Conservation (phyloP, 2,797 vertebrate species). For the Rhinoraja longicauda region DNA sequence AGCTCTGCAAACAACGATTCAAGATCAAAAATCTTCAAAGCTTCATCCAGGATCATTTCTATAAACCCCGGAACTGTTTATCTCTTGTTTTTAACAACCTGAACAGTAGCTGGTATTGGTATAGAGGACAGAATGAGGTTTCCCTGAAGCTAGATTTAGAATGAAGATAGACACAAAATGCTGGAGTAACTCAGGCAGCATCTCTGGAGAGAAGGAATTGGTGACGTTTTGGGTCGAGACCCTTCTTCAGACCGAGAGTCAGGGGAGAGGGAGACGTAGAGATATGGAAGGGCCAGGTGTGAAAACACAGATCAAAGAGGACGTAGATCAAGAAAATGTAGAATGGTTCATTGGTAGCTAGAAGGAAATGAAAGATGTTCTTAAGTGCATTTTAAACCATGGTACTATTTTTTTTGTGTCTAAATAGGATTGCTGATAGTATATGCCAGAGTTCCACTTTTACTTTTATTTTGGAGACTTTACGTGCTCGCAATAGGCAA, state of each 20-base stretch:
- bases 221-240: no score
- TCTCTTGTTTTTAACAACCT: not conserved
- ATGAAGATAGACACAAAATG: no score
- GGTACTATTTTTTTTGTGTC: not conserved
- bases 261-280: no score
- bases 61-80: not conserved
- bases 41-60: not conserved
- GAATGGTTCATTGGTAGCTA: not conserved
- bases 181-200: no score
- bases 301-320: no score
- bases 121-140: slow-evolving; percentile 2
- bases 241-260: no score
- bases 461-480: slow-evolving; percentile 25
- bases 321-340: no score
- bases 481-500: slow-evolving; percentile 13
- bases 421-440: not conserved
- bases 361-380: not conserved
- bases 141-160: slow-evolving; percentile 4
- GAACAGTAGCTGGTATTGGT: not conserved
- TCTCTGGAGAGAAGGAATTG: no score
- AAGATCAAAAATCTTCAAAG: not conserved
- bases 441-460: not conserved
- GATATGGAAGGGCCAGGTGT: no score
- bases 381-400: not conserved
- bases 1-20: not conserved